Conservation (phyloP, 2,888 invertebrate genomes). For the Hofmannophila pseudospretella region DNA sequence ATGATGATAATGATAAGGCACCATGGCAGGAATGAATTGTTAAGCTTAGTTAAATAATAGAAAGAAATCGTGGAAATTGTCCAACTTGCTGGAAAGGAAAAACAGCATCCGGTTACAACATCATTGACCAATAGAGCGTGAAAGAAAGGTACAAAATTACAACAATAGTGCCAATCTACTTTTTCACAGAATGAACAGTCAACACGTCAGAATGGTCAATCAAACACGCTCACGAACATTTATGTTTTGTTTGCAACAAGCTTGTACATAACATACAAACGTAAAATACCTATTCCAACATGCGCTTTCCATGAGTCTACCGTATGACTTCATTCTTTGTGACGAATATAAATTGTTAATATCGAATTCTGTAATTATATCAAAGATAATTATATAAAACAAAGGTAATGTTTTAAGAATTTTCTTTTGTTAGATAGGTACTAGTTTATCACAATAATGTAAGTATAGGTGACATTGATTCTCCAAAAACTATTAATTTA, state of each 20-base stretch:
- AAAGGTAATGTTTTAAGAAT: not conserved
- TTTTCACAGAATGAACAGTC: slow-evolving; percentile 5
- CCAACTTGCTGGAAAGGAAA: slow-evolving; percentile 37
- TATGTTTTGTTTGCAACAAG: slow-evolving; percentile 2
- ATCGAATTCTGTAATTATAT: too few relatives aligned
- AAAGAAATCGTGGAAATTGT: slow-evolving; percentile 11
- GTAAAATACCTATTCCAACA: not conserved
- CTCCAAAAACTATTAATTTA: too few relatives aligned
- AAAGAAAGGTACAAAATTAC: slow-evolving; percentile 22
- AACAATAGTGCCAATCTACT: slow-evolving; percentile 9
- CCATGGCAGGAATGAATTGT: too few relatives aligned
- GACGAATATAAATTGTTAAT: too few relatives aligned
- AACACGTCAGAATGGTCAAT: slow-evolving; percentile 3
- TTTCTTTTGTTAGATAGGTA: not conserved
- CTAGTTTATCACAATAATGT: too few relatives aligned
- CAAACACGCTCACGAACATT: not conserved
- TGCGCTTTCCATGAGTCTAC: not conserved
- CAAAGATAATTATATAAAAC: too few relatives aligned
- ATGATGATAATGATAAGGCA: too few relatives aligned
- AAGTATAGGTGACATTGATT: too few relatives aligned
- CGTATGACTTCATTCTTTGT: slow-evolving; percentile 1
- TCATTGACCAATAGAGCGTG: slow-evolving; percentile 50
- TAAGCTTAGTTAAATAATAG: too few relatives aligned
- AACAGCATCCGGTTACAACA: slow-evolving; percentile 55
- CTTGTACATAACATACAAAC: not conserved